Base-by-base conservation (phyloP, 2,113 vertebrate genomes). In the Gorsachius goisagi region DNA sequence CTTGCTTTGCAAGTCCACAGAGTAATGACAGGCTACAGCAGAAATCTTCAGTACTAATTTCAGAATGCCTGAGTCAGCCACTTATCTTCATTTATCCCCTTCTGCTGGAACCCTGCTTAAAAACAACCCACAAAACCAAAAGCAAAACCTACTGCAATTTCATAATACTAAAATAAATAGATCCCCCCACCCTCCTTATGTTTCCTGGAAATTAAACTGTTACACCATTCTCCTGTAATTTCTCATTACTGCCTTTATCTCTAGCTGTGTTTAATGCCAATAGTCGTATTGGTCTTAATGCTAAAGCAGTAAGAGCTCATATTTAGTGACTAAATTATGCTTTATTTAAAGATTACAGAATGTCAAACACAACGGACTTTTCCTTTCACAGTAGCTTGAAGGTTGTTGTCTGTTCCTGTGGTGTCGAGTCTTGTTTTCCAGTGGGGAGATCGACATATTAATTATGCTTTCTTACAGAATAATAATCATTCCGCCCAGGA, bases 51-150 rank as follows among this genome's bases (percentile, higher is more conserved):
- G 76, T 2, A 6, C 73, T 93, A 85, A 96, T 93, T 96, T 97
- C 90, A 74, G 76, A 94, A 89, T 24, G 76, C 76, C 84, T 89
- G 96, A 95, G 44, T 95, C 92, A 97, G 93, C 90, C 90, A 93
- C 85, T 97, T 95, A 72, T 81, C 95, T 95, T 92, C 76, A 86
- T 96, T 95, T 95, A 87, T 89, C 49, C 60, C 67, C 76, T 94
- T 94, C 52, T 86, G 60, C 76, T 92, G 86, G 73, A 88, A 89
- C 75, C 66, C 68, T 85, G 66, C 47, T 73, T 37, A 16, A 30
- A 41, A 21, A n/a, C 28, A 8, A 32, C 39, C 41, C 41, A 44
- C 41, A 44, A 18, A 27, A 28, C 10, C 12, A 12, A 32, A 59
- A 17, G 1, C 9, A 79, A 81, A 94, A 64, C 5, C 13, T 53